Base-by-base conservation (phyloP, 2,113 vertebrate genomes). In the Toxostoma redivivum region DNA sequence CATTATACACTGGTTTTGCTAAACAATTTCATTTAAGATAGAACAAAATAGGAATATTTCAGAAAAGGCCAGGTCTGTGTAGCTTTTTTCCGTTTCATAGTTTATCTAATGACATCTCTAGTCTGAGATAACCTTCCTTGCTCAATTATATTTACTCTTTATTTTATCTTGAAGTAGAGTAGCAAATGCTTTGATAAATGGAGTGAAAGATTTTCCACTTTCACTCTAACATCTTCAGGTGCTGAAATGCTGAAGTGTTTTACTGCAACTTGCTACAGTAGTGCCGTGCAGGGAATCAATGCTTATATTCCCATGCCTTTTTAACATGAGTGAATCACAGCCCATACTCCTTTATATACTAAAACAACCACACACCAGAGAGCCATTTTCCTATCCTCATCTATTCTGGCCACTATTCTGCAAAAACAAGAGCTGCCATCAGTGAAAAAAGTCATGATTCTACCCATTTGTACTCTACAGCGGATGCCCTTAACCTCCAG, bases 321-420 rank as follows among this genome's bases (percentile, higher is more conserved):
- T 92, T 90, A 93, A 93, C 42, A 71, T 10, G n/a, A 88, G 51
- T 81, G 76, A 96, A 86, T 90, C 82, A 61, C 65, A 74, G 77
- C 37, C 37, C 21, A 45, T 50, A 42, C 21, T 80, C 57, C 47
- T 83, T 67, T 64, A 83, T n/a, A 54, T n/a, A 88, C 51, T 40
- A 81, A 90, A 93, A 85, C 80, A 93, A 86, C 56, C 88, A 86
- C 50, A 69, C 69, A 45, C 60, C 6, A 24, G 67, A 83, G 92
- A 93, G 72, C 37, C 57, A n/a, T 93, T 86, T 94, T 61, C 60
- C 25, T 67, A 37, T 24, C 53, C 76, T 78, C 48, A 71, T 58
- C 79, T 94, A 35, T 9, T 65, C 51, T 65, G 72, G 60, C 44
- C 10, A 22, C 57, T 81, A 27, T 54, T 88, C 69, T 88, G 48